Evolutionary conservation across 2,888 invertebrate species (phyloP), one percentile per base, ranked within the genome.

Genomic region (Drosophila nr. fundita): DNA sequence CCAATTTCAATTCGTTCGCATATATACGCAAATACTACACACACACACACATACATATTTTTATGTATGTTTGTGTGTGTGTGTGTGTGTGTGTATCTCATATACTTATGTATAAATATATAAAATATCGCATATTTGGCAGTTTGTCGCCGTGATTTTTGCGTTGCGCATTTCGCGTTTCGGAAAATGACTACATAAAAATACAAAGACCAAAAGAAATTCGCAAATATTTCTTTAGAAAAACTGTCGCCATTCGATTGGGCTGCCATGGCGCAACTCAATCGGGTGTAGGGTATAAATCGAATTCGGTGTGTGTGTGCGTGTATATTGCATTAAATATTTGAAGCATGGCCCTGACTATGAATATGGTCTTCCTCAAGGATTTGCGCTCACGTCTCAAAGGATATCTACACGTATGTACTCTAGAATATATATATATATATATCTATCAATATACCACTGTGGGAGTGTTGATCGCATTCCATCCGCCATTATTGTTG

Each of bases 331-430:
- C 32, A 60, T 53, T 68, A 59, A 76, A 27, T 29, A 52, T 55
- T 21, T 5, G 34, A 36, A 72, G 32, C 52, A 92, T 92, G 93
- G 91, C 92, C 62, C 83, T 93, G 70, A 91, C 92, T 74, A 92
- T 93, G 90, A 93, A 93, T 73, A 92, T 93, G 92, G 92, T 93
- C 65, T 93, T 93, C 70, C 86, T 93, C 67, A 93, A 93, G 92
- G 93, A 93, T 82, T 82, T 93, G 66, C 93, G 92, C 38, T 91
- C 92, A 62, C 92, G 92, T 83, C 92, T 93, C 69, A 92, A 92
- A 88, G 93, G 93, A 91, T 93, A 93, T 83, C 83, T 93, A 68
- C 92, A 92, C 77, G 93, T 93, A 93, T 85, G 93, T 92, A 67
- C 24, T 11, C 24, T 30, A 21, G 6, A 65, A 13, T 52, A 18